A percentile compares a stretch with the other conserved stretches of the same genome.
These are phyloP conservation scores for Pelochelys cantorii DNA, from an alignment of 2,797 vertebrate genomes.

Conservation along the genomic window DNA sequence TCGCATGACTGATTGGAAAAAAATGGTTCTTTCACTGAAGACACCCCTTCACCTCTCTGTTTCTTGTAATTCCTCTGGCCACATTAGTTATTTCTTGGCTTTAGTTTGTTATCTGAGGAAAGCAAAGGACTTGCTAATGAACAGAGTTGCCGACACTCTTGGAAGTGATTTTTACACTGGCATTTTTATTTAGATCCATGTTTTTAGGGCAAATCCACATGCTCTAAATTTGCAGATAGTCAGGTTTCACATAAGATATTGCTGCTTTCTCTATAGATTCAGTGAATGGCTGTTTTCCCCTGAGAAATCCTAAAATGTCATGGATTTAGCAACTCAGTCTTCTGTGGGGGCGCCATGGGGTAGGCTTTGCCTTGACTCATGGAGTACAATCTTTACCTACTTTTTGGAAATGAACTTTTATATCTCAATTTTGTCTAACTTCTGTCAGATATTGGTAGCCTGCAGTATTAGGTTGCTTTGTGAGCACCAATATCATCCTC, in stretches of 20 bases:
- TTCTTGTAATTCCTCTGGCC: background rate
- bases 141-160: background rate
- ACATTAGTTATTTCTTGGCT: background rate
- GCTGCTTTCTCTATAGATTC: background rate
- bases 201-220: slow-evolving; percentile 1
- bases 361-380: background rate
- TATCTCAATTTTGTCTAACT: background rate
- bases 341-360: background rate
- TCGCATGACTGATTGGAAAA: background rate
- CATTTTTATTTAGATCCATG: background rate
- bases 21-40: background rate
- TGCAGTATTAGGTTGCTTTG: background rate
- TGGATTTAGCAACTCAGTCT: background rate
- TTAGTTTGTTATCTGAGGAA: background rate
- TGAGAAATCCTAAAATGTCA: background rate
- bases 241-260: background rate
- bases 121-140: background rate
- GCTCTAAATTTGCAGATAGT: background rate
- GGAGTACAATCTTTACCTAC: background rate
- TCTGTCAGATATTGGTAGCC: background rate
- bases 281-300: background rate
- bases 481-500: background rate
- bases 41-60: background rate
- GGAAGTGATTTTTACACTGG: background rate
- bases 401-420: background rate